Percentiles rank a stretch among this genome's conserved stretches.
phyloP scores from a whole-genome alignment of 1,140 invertebrate genomes.

The Cydia amplana region DNA sequence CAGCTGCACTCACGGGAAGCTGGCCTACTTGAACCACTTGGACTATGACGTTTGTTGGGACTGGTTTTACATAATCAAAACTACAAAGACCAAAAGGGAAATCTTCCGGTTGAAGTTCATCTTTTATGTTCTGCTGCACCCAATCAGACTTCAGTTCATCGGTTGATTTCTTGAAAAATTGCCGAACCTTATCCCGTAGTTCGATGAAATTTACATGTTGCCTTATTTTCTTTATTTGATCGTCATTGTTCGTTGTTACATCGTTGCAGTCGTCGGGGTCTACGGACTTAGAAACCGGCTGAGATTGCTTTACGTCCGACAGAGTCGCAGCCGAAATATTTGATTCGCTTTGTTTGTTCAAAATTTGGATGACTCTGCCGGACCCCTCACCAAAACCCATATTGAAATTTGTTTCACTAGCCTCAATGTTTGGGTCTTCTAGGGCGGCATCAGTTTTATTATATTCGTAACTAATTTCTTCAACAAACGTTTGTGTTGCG shows the following conservation, averaged over 20 bases:
- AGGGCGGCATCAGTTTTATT: conserved; percentile 38
- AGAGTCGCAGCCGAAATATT: conserved; percentile 79
- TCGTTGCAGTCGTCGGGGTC: conserved; percentile 45
- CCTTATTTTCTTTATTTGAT: conserved; percentile 53
- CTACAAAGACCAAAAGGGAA: conserved; percentile 55
- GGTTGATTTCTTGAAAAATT: conserved; percentile 60
- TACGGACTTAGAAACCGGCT: conserved; percentile 71
- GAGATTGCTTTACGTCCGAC: conserved; percentile 78
- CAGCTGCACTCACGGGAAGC: conserved; percentile 70
- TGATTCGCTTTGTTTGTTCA: conserved; percentile 62
- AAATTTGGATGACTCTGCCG: conserved; percentile 78
- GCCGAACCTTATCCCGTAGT: conserved; percentile 61
- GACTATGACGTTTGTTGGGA: conserved; percentile 51
- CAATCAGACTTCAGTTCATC: conserved; percentile 52
- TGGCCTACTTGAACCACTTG: conserved; percentile 77
- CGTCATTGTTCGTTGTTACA: conserved; percentile 40
- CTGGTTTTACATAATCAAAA: conserved; percentile 62
- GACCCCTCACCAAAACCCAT: conserved; percentile 80
- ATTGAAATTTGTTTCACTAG: conserved; percentile 69
- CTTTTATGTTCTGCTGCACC: conserved; percentile 46
- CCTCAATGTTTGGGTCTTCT: conserved; percentile 39
- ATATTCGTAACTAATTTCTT: conserved; percentile 57
- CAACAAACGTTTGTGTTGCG: conserved; percentile 52
- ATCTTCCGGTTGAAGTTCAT: conserved; percentile 38
- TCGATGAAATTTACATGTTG: conserved; percentile 53